Evolutionary conservation across 2,113 vertebrate species (phyloP), one percentile per base, ranked within the genome.

Genomic region (Burhinus oedicnemus): DNA sequence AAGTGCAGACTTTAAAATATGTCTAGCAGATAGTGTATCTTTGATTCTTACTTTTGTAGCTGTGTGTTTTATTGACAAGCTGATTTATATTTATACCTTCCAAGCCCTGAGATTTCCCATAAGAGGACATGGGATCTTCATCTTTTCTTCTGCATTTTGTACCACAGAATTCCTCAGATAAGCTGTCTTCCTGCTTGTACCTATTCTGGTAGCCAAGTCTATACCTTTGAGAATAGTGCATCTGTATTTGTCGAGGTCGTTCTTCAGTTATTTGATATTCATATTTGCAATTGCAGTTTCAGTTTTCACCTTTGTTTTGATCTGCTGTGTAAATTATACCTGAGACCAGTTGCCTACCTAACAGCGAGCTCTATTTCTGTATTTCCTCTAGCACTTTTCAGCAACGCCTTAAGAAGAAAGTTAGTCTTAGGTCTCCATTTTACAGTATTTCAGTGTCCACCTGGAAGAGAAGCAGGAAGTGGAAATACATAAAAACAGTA

Each of bases 271-370:
- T 69, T 79, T 94, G 55, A 34, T 84, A 51, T 21, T 71, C 29
- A 8, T 87, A 78, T 65, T 87, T 79, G 45, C 54, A 80, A 62
- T 42, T 81, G 90, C 30, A 90, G 5, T 90, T 97, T 70, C 36
- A 60, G n/a, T 93, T 94, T 83, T 58, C n/a, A 60, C 25, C 20
- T 90, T 88, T 74, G 47, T 79, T 95, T 95, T 75, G 36, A 62
- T 83, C 45, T 93, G 11, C 65, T 84, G 5, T 95, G 74, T 93
- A 91, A 95, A 75, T 89, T 81, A 69, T 55, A 81, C 8, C 17
- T 1, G 4, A 65, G 61, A 72, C 82, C 21, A 26, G 27, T 71
- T 87, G 22, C 52, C 32, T 64, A 1, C 3, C 0, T 70, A 83
- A 66, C 19, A 60, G 30, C 0, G 0, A 92, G 30, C n/a, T 94